phyloP scores from a whole-genome alignment of 1,140 invertebrate genomes.

The Galleria mellonella region DNA sequence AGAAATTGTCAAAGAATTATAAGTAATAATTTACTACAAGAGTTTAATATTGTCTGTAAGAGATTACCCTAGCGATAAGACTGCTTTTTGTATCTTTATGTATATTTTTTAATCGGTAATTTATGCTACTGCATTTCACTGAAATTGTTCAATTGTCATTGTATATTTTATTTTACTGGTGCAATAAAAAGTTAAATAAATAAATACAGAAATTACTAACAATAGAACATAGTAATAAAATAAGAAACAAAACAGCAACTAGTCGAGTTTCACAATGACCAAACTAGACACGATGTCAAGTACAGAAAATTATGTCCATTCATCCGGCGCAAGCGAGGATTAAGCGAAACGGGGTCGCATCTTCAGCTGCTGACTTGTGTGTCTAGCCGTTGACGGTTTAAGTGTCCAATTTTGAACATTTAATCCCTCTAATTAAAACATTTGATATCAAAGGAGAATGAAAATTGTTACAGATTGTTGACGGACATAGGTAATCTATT shows the following conservation, averaged over 20 bases:
- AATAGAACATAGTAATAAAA: conserved; percentile 38
- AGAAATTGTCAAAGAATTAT: too few species aligned
- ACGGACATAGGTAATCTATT: too few species aligned
- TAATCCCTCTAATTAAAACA: conserved; percentile 30
- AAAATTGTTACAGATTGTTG: too few species aligned
- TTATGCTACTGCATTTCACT: too few species aligned
- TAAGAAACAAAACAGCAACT: conserved; percentile 34
- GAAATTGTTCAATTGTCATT: too few species aligned
- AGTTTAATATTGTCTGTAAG: too few species aligned
- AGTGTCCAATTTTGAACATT: conserved; percentile 27
- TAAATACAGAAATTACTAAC: too few species aligned
- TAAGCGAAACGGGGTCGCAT: conserved; percentile 58
- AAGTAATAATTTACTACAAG: too few species aligned
- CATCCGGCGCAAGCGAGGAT: conserved; percentile 50
- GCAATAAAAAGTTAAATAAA: neutral
- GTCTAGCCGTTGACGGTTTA: conserved; percentile 37
- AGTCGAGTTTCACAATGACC: conserved; percentile 50
- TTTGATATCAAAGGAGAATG: conserved; percentile 3
- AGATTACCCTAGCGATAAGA: too few species aligned
- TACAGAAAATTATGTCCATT: conserved; percentile 70
- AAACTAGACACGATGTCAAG: conserved; percentile 59
- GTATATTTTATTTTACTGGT: too few species aligned
- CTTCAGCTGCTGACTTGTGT: conserved; percentile 36
- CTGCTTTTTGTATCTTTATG: too few species aligned
- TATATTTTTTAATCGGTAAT: too few species aligned